Evolutionary conservation across 1,140 invertebrate genomes (phyloP), one percentile per base, ranked within the genome.

Genomic region (Anadara kagoshimensis): DNA sequence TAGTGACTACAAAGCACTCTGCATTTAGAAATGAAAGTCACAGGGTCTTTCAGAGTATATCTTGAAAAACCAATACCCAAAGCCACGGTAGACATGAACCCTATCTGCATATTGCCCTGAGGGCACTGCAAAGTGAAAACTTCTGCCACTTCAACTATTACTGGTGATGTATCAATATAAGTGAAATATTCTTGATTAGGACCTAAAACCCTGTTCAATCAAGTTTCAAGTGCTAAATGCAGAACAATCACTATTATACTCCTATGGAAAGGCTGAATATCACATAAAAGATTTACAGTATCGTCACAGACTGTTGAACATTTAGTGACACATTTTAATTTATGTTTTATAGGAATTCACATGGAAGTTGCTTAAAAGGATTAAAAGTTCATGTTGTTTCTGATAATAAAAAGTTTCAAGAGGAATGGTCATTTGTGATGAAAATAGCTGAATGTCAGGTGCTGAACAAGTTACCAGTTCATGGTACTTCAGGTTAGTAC

Each of bases 381-480:
- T 51, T 64, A 49, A 53, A 26, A 64, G 20, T 64, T n/a, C 36
- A 51, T 26, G 18, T 64, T 36, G 62, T 51, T 20, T 51, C 47
- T 24, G 45, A 51, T 10, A 82, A 81, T 22, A 63, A 72, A 1
- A 79, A 80, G 24, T 87, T 88, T 75, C 57, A 78, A 20, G 78
- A 85, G 8, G 81, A 75, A 20, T 90, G 89, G 89, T 64, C 78
- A 20, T 80, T 79, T 22, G 81, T 88, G 20, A 74, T 89, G 24
- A 68, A 75, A 7, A 69, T 84, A 26, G 82, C 86, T 12, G 69
- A 66, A 5, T 79, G 81, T 63, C 47, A 73, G 8, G 20, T 84
- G 26, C 44, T 75, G 14, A 66, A 70, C 14, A 78, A 76, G 26
- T 76, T 86, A 36, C 74, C 49, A 20, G 20, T 10, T 11, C 49